Base-by-base conservation (phyloP, 2,888 invertebrate species). In the Ochropleura plecta region DNA sequence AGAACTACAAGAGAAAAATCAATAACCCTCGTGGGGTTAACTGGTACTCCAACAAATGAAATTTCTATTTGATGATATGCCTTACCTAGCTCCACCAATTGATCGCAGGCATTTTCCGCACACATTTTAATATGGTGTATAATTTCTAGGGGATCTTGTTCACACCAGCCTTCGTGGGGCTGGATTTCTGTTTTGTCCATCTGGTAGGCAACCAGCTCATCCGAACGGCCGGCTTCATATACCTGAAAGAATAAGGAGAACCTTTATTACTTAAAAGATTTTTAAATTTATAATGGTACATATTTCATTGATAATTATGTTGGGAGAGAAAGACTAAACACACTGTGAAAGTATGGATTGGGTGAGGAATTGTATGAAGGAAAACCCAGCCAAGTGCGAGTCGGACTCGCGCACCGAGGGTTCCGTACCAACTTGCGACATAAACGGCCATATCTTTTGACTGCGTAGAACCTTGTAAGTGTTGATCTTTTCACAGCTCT, bases 111-210 rank as follows among this genome's bases (percentile, higher is more conserved):
- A 85, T 97, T 97, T 82, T 98, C 97, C 53, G 99, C 98, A 91
- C 99, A 99, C 42, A 97, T 95, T 79, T 97, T 97, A n/a, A 99
- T 98, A 30, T 98, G 98, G 66, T 97, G 96, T 69, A 99, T 96
- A 67, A 99, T 98, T 93, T 98, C 98, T 81, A 97, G 93, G 0
- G 99, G 99, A 91, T 99, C 98, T 93, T 99, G 98, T 91, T 99
- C 99, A 71, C 98, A 98, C 99, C 99, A 99, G 82, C 99, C 99
- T 92, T 99, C 98, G 86, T 98, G 97, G 0, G 99, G 99, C 85
- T 97, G 98, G 9, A 98, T 96, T 84, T 98, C 98, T 14, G 97
- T 97, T 68, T 99, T 97, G 91, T 99, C 98, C 48, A 98, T 97
- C 90, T 98, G 98, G 94, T 98, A 98, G 9, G 98, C 97, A 0